These are phyloP conservation scores for Neodontobutis hainanensis DNA, from an alignment of 2,113 vertebrate genomes.

Conservation along the genomic window DNA sequence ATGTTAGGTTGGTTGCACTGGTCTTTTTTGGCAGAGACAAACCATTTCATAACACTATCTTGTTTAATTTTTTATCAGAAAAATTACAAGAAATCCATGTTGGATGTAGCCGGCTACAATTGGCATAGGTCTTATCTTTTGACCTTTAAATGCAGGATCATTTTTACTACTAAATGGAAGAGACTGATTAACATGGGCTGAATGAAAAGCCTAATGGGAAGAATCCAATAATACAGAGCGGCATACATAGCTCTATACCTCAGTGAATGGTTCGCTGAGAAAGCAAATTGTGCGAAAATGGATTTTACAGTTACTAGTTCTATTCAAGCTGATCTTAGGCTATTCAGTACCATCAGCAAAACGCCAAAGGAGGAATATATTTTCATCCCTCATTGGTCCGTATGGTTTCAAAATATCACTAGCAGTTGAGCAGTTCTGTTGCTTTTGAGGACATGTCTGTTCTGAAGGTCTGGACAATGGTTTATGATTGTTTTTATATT, in stretches of 20 bases:
- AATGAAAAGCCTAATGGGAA: slow-evolving; percentile 12
- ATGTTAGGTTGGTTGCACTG: background rate
- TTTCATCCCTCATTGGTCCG: background rate
- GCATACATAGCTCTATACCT: background rate
- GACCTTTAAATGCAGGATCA: background rate
- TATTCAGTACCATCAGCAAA: slow-evolving; percentile 5
- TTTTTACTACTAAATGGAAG: background rate
- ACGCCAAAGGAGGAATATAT: background rate
- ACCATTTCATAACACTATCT: background rate
- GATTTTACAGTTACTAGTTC: slow-evolving; percentile 12
- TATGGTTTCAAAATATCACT: too few species aligned
- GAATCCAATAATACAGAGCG: slow-evolving; percentile 8
- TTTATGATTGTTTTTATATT: too few species aligned
- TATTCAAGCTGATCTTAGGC: slow-evolving; percentile 3
- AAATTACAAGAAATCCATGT: background rate
- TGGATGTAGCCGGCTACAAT: background rate
- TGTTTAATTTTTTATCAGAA: background rate
- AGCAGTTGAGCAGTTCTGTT: background rate
- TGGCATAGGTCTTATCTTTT: background rate
- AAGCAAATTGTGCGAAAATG: slow-evolving; percentile 11
- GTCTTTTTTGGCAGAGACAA: background rate
- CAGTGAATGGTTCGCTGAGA: background rate
- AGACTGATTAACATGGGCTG: slow-evolving; percentile 2
- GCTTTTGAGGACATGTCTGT: background rate
- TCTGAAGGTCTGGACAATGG: too few species aligned